These are phyloP conservation scores for Agrochola lychnidis DNA, from an alignment of 2,888 invertebrate genomes.

Conservation along the genomic window DNA sequence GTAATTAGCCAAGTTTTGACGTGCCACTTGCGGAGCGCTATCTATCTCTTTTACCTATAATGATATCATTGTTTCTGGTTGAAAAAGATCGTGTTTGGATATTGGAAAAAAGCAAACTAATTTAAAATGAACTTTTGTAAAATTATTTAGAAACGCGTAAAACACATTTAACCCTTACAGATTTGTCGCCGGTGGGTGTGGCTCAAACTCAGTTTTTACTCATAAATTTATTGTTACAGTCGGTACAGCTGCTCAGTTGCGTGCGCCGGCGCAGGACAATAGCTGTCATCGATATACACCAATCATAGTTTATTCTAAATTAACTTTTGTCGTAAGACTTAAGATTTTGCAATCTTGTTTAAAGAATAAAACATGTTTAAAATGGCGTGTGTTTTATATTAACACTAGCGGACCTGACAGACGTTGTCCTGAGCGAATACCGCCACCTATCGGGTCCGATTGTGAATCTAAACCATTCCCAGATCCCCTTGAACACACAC, in stretches of 20 bases:
- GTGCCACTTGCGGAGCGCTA: no score
- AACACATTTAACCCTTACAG: slow-evolving; percentile 41
- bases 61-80: no score
- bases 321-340: slow-evolving; percentile 24
- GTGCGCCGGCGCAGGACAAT: slow-evolving; percentile 54
- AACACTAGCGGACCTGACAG: no score
- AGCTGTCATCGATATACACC: slow-evolving; percentile 57
- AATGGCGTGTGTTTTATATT: no score
- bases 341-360: slow-evolving; percentile 1
- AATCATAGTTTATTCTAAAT: slow-evolving; percentile 57
- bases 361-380: no score
- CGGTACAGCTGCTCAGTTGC: slow-evolving; percentile 63
- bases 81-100: background rate
- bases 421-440: no score
- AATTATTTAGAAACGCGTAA: slow-evolving; percentile 14
- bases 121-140: background rate
- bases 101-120: background rate
- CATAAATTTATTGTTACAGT: slow-evolving; percentile 65
- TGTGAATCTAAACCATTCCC: no score
- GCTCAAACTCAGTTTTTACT: slow-evolving; percentile 67
- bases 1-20: no score
- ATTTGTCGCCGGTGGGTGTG: slow-evolving; percentile 67
- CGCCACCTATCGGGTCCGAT: no score
- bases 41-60: no score
- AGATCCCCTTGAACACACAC: no score